Percentiles rank a stretch among this genome's conserved stretches.
Conservation (phyloP, 2,888 invertebrate species). For the Flexamia atlantica region DNA sequence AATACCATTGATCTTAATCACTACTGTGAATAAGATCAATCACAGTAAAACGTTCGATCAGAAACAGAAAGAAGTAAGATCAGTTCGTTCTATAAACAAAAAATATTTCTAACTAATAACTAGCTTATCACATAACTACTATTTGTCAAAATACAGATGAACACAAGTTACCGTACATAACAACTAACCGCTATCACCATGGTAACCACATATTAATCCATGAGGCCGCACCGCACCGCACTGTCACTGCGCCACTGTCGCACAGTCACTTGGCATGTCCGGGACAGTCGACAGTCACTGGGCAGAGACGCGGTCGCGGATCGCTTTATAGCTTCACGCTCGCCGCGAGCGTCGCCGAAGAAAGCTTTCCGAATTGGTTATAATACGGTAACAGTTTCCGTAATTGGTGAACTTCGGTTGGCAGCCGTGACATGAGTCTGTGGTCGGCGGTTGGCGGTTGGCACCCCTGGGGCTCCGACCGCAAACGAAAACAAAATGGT, state of each 20-base stretch:
- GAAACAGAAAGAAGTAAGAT: no score
- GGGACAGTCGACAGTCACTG: conserved; percentile 13
- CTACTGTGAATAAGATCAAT: no score
- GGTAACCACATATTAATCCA: conserved; percentile 28
- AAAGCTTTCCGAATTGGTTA: conserved; percentile 58
- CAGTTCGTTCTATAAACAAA: no score
- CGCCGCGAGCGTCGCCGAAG: conserved; percentile 28
- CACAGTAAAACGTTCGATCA: no score
- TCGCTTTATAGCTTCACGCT: conserved; percentile 45
- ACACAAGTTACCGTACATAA: conserved; percentile 8
- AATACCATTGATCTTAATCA: no score
- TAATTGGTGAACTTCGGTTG: conserved; percentile 38
- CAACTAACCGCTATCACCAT: conserved; percentile 4
- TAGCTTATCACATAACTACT: no score
- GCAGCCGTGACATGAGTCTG: conserved; percentile 33
- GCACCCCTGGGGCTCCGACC: background rate
- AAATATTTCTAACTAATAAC: no score
- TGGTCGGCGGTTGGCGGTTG: conserved; percentile 28
- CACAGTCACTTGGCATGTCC: conserved; percentile 3
- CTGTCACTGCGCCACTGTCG: background rate
- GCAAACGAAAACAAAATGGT: background rate
- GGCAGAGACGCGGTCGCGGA: background rate
- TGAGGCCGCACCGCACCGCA: background rate
- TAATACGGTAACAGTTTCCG: conserved; percentile 49
- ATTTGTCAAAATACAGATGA: no score